These are phyloP conservation scores for Parotia lawesii DNA, from an alignment of 2,113 vertebrate species.

Conservation along the genomic window DNA sequence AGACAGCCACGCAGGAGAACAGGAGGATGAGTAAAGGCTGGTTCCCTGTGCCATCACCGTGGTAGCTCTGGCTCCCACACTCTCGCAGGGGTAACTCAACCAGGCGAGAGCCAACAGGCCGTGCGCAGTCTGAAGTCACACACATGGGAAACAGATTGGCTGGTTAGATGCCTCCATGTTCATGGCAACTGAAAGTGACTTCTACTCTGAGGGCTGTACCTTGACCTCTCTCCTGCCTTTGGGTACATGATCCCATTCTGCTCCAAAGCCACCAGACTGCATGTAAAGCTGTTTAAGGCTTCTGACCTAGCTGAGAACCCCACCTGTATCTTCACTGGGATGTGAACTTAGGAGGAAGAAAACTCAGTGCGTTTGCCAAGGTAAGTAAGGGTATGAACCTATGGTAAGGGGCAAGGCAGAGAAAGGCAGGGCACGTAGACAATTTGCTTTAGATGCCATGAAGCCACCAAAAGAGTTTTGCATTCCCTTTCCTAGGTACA, in stretches of 20 bases:
- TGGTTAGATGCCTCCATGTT: neutral
- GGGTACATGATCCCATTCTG: neutral
- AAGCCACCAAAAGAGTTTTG: neutral
- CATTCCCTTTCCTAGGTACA: neutral
- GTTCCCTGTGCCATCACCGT: accelerated
- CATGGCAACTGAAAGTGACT: neutral
- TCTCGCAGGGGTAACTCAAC: accelerated
- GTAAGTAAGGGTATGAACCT: neutral
- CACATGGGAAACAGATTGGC: neutral
- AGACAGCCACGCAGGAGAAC: accelerated
- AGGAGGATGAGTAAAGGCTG: neutral
- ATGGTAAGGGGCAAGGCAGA: neutral
- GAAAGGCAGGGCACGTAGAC: neutral
- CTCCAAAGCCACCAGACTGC: neutral
- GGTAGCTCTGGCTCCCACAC: neutral
- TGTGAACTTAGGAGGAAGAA: neutral
- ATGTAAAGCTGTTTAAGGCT: neutral
- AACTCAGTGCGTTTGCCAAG: neutral
- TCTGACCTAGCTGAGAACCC: neutral
- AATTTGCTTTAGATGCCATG: neutral
- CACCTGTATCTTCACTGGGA: neutral
- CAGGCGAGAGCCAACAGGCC: accelerated
- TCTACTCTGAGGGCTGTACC: neutral
- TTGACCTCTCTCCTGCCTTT: neutral
- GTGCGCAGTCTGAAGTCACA: neutral